Evolutionary conservation across 2,113 vertebrate genomes (phyloP).

Genomic region (Solea senegalensis): DNA sequence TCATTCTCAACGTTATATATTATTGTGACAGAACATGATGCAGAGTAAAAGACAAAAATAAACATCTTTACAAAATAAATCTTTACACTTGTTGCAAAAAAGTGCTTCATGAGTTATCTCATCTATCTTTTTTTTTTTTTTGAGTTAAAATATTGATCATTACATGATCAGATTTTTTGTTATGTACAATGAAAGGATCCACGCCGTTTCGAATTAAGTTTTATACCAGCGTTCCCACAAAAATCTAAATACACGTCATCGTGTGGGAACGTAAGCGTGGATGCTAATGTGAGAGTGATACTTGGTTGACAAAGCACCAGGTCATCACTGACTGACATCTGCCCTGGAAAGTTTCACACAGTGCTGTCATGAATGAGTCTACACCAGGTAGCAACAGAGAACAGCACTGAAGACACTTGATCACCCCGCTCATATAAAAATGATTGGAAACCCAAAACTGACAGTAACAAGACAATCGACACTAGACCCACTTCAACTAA

Average conservation of each 20-base stretch:
- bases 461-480: constrained; percentile 65
- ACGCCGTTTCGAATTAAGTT: constrained; percentile 9
- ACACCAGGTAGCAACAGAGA: constrained; percentile 68
- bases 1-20: constrained; percentile 62
- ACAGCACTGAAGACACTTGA: constrained; percentile 39
- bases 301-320: constrained; percentile 34
- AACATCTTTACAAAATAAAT: constrained; percentile 77
- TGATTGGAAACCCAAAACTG: constrained; percentile 37
- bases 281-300: constrained; percentile 18
- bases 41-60: constrained; percentile 70
- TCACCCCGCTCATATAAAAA: constrained; percentile 46
- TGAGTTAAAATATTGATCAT: constrained; percentile 54
- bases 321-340: constrained; percentile 18
- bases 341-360: constrained; percentile 37
- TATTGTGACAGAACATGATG: constrained; percentile 63
- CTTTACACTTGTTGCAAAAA: constrained; percentile 77
- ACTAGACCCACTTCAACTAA: constrained; percentile 72
- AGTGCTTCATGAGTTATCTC: constrained; percentile 77
- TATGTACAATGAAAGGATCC: constrained; percentile 47
- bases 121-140: constrained; percentile 38
- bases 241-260: constrained; percentile 30
- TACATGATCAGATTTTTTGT: constrained; percentile 39
- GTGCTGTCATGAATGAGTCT: constrained; percentile 54
- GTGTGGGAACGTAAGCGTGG: constrained; percentile 14
- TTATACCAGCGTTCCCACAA: constrained; percentile 32